Base-by-base conservation (phyloP, 2,797 vertebrate species). In the Botia kubotai region DNA sequence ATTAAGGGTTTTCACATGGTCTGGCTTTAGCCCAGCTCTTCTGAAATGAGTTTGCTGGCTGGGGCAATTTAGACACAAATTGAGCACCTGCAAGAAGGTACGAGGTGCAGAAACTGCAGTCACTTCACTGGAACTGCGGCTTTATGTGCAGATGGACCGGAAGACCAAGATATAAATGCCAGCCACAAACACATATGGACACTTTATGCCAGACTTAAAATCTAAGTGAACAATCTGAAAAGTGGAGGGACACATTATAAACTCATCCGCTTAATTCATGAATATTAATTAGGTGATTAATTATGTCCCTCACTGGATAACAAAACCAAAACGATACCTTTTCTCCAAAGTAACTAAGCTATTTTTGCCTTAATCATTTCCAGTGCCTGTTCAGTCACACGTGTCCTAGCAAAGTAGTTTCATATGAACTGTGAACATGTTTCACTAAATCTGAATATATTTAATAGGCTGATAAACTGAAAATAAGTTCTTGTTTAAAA, bases 51-150 rank as follows among this genome's bases (percentile, higher is more conserved):
- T 85, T 87, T 85, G 83, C 66, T 46, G 74, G 84, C 84, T 79
- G 14, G 84, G 72, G 71, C 86, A 84, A 87, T 89, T 84, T 83
- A 85, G 85, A 83, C 70, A 87, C 82, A 87, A 88, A 89, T 87
- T 85, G 85, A 83, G 73, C 79, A 75, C 81, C 85, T 79, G 78
- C 76, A 77, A 72, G 65, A 84, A 80, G 77, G 71, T 72, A 76
- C 16, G 52, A 72, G 78, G 43, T 57, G 67, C 50, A 79, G 46
- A 62, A 46, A 81, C 48, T 10, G 21, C 63, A 55, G n/a, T 23
- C n/a, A 60, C 52, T 80, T 80, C 14, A 19, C 48, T 75, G 33
- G 72, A 79, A 76, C 63, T 76, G 39, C 26, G 80, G 68, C 70
- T 69, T 65, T 67, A 62, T 43, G 74, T 62, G 48, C 55, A 79